A percentile compares a stretch with the other conserved stretches of the same genome.
Evolutionary conservation across 2,888 invertebrate species (phyloP).

Genomic region (Metellina segmentata): DNA sequence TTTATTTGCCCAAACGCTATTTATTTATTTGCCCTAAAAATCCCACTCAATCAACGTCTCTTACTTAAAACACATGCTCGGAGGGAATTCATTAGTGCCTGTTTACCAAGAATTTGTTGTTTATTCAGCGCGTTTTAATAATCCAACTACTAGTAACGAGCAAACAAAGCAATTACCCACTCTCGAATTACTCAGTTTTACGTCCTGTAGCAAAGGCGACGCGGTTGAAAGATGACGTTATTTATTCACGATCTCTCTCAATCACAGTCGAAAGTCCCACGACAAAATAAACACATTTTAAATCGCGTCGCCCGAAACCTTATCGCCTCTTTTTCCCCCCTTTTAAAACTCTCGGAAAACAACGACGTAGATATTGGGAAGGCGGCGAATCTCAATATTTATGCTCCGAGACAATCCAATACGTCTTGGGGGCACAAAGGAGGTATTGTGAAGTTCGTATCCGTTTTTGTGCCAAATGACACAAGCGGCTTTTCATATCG

Average conservation of each 20-base stretch:
- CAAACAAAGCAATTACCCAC: no score
- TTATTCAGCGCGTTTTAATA: no score
- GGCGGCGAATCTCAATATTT: conserved; percentile 2
- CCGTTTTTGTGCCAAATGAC: background rate
- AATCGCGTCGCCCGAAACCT: conserved; percentile 20
- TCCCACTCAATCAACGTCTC: no score
- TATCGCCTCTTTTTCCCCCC: background rate
- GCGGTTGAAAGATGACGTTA: background rate
- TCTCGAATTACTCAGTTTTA: background rate
- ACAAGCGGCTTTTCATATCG: background rate
- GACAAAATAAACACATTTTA: conserved; percentile 26
- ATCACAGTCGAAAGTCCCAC: background rate
- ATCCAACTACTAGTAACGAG: no score
- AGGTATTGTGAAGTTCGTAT: background rate
- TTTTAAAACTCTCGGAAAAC: background rate
- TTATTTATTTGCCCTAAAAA: no score
- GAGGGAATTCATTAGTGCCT: no score
- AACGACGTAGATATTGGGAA: background rate
- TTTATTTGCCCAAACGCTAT: no score
- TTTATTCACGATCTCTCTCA: conserved; percentile 5
- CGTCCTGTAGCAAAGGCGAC: background rate
- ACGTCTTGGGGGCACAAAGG: background rate
- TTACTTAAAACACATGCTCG: no score
- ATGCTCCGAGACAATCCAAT: background rate
- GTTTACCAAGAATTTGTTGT: no score